Conservation (phyloP, 2,113 vertebrate genomes). For the Galemys pyrenaicus region DNA sequence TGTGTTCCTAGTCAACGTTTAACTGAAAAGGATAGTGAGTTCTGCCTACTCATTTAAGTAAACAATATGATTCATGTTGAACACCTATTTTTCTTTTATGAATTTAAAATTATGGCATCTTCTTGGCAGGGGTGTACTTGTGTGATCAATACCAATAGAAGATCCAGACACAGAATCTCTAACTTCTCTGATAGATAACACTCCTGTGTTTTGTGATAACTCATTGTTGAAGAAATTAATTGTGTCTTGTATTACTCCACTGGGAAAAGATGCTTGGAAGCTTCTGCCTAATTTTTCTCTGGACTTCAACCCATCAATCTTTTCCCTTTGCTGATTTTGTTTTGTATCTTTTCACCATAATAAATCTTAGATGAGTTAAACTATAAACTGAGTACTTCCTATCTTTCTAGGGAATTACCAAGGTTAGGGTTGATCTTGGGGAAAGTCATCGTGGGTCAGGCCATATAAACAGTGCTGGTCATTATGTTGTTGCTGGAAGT, state of each 20-base stretch:
- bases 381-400: not conserved
- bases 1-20: not conserved
- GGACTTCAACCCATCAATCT: not conserved
- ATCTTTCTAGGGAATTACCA: not conserved
- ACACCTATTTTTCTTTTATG: not conserved
- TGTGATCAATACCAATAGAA: not conserved
- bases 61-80: not conserved
- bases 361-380: not conserved
- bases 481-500: not conserved
- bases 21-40: not conserved
- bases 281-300: not conserved
- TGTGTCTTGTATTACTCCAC: not conserved
- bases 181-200: not conserved
- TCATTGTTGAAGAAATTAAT: not conserved
- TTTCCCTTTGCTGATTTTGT: not conserved
- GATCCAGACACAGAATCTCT: not conserved
- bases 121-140: not conserved
- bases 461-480: fast-evolving
- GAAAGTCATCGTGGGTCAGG: not conserved
- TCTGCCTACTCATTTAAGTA: not conserved
- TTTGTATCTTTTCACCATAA: not conserved
- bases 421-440: not conserved
- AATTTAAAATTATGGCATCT: not conserved
- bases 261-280: not conserved
- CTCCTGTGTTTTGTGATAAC: not conserved